Percentiles rank a stretch among this genome's conserved stretches.
Conservation (phyloP, 2,113 vertebrate species). For the Etia nguti region DNA sequence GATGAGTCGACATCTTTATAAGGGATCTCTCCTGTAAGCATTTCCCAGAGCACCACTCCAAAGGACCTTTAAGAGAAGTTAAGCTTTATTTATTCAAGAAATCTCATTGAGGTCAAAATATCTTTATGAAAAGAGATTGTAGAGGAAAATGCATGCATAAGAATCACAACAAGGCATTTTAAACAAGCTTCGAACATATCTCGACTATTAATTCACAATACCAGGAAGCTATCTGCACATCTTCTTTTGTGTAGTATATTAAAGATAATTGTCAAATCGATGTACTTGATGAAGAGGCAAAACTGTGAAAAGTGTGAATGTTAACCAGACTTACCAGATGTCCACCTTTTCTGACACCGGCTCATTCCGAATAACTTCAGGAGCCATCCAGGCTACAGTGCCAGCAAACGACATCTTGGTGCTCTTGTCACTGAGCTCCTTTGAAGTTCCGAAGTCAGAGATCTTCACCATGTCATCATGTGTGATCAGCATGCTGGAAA, state of each 20-base stretch:
- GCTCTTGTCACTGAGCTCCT: constrained; percentile 96
- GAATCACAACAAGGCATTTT: background rate
- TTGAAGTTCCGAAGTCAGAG: constrained; percentile 97
- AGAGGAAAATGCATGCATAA: background rate
- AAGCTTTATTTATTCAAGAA: background rate
- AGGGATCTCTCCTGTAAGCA: constrained; percentile 92
- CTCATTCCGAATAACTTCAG: constrained; percentile 95
- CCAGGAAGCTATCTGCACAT: background rate
- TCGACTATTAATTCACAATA: background rate
- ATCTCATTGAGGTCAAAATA: background rate
- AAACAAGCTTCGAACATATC: background rate
- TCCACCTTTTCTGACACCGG: constrained; percentile 98
- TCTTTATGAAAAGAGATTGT: background rate
- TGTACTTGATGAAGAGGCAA: background rate
- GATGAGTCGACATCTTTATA: constrained; percentile 98
- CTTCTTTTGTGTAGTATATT: background rate
- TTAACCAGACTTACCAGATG: constrained; percentile 83
- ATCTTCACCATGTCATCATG: constrained; percentile 98
- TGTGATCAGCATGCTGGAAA: constrained; percentile 93
- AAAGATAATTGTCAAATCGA: background rate
- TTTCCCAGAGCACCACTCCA: constrained; percentile 94
- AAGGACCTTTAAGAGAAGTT: constrained; percentile 54
- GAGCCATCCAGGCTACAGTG: constrained; percentile 98
- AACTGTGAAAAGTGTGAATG: background rate
- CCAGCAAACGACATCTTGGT: constrained; percentile 99